Conservation (phyloP, 2,888 invertebrate species). For the Tipula confusa region DNA sequence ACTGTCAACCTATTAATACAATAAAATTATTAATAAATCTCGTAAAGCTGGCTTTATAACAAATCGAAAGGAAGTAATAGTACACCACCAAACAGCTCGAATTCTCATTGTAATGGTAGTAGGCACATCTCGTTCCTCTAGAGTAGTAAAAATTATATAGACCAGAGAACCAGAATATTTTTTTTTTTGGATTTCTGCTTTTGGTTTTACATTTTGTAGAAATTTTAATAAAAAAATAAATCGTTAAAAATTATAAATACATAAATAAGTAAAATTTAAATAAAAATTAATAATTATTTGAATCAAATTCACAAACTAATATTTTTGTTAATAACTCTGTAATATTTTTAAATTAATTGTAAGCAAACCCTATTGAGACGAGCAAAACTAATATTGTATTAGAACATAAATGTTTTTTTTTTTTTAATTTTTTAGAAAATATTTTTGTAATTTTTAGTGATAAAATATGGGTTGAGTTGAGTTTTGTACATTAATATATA, state of each 20-base stretch:
- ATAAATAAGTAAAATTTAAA: not conserved
- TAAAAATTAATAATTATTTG: not conserved
- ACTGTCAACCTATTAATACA: not conserved
- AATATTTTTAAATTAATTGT: not conserved
- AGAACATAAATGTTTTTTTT: not conserved
- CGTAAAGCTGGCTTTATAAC: not conserved
- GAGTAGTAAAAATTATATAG: not conserved
- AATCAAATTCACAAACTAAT: conserved; percentile 17
- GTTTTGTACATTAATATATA: not conserved
- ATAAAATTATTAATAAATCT: not conserved
- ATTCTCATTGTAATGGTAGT: not conserved
- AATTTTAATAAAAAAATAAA: not conserved
- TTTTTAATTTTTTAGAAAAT: not conserved
- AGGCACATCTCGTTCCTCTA: not conserved
- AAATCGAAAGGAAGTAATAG: not conserved
- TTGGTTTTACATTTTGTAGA: conserved; percentile 9
- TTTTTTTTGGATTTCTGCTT: not conserved
- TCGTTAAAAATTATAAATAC: not conserved
- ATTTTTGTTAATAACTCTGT: not conserved
- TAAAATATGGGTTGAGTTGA: not conserved
- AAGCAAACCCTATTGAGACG: not conserved
- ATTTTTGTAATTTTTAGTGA: not conserved
- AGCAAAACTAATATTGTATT: not conserved
- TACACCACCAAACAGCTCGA: not conserved
- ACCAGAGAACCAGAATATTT: not conserved